phyloP scores from a whole-genome alignment of 2,113 vertebrate genomes.

The Hypanus sabinus region DNA sequence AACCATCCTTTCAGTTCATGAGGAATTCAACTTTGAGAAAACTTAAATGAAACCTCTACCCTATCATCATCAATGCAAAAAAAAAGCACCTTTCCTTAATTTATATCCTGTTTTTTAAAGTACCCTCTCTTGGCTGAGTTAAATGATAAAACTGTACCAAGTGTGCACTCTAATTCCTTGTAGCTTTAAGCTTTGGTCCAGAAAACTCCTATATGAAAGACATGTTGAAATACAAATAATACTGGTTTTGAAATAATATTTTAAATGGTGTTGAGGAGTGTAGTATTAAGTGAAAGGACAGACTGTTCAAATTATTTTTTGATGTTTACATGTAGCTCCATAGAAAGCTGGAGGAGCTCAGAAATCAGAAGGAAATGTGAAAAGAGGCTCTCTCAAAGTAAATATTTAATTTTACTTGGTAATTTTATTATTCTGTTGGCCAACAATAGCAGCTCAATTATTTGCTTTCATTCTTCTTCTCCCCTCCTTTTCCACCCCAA shows the following conservation, averaged over 20 bases:
- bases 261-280: slow-evolving; percentile 7
- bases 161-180: slow-evolving; percentile 18
- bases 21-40: not conserved
- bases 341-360: slow-evolving; percentile 66
- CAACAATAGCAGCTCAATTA: slow-evolving; percentile 53
- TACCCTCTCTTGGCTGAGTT: not conserved
- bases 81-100: no score
- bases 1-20: not conserved
- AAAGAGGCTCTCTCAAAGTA: slow-evolving; percentile 64
- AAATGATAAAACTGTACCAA: not conserved
- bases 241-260: slow-evolving; percentile 3
- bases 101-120: no score
- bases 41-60: no score
- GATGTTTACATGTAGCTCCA: slow-evolving; percentile 67
- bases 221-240: not conserved
- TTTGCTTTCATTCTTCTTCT: slow-evolving; percentile 48
- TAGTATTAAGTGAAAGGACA: slow-evolving; percentile 42
- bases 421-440: slow-evolving; percentile 50
- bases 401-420: slow-evolving; percentile 61
- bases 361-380: slow-evolving; percentile 63
- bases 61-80: not conserved
- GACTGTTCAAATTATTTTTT: slow-evolving; percentile 62
- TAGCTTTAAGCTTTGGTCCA: slow-evolving; percentile 24
- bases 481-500: slow-evolving; percentile 48
- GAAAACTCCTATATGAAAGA: not conserved